A percentile compares a stretch with the other conserved stretches of the same genome.
Conservation (phyloP, 2,113 vertebrate genomes). For the Lepidothrix coronata region DNA sequence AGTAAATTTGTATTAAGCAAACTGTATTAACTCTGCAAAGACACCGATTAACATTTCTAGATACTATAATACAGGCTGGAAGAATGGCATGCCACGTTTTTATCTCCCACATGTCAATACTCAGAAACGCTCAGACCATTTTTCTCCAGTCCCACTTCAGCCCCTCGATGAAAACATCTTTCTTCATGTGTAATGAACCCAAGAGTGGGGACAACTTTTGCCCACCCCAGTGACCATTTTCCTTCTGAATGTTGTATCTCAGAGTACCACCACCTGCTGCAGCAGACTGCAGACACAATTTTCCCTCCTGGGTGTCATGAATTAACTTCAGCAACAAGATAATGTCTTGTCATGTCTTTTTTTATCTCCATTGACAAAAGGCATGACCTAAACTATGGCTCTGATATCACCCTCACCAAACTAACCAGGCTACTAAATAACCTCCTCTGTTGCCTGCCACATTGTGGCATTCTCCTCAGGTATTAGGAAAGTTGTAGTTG, state of each 20-base stretch:
- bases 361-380: background rate
- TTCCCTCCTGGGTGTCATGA: background rate
- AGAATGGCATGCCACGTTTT: background rate
- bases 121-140: background rate
- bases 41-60: background rate
- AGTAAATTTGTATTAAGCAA: background rate
- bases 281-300: background rate
- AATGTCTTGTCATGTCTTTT: background rate
- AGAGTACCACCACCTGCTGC: background rate
- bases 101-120: background rate
- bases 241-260: background rate
- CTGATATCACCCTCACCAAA: background rate
- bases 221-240: background rate
- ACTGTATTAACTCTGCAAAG: background rate
- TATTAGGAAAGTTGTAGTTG: background rate
- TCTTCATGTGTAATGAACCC: background rate
- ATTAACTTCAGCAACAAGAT: background rate
- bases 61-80: background rate
- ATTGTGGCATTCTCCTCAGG: background rate
- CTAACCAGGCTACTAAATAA: background rate
- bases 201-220: background rate
- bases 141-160: background rate
- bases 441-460: background rate
- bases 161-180: background rate
- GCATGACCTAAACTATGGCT: background rate